Percentiles rank a stretch among this genome's conserved stretches.
Evolutionary conservation across 1,140 invertebrate species (phyloP).

Genomic region (Theocolax elegans): DNA sequence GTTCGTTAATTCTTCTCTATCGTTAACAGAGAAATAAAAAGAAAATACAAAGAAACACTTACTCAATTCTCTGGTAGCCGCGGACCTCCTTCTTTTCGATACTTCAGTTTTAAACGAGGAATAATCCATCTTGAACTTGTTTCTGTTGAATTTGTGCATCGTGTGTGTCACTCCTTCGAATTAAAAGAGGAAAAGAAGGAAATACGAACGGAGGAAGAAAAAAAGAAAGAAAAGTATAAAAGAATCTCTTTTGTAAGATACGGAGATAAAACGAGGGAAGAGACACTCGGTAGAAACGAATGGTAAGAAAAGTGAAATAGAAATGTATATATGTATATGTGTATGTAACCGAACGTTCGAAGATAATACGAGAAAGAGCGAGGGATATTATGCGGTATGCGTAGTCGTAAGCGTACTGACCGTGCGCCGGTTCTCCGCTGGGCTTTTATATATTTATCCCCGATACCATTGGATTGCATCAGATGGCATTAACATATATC

Average conservation of each 20-base stretch:
- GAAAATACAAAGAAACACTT: conserved; percentile 43
- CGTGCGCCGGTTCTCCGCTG: conserved; percentile 42
- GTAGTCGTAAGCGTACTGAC: conserved; percentile 52
- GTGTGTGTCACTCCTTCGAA: background rate
- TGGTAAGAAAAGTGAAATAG: too few relatives aligned
- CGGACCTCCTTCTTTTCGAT: conserved; percentile 56
- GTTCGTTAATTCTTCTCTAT: too few relatives aligned
- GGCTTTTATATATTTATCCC: conserved; percentile 62
- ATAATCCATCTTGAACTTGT: conserved; percentile 58
- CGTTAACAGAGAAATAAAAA: background rate
- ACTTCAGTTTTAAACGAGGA: conserved; percentile 58
- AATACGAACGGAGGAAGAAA: too few relatives aligned
- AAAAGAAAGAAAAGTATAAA: too few relatives aligned
- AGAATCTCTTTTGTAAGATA: too few relatives aligned
- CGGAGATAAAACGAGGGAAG: too few relatives aligned
- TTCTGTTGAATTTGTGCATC: conserved; percentile 32
- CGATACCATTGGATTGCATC: conserved; percentile 61
- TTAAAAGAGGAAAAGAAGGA: background rate
- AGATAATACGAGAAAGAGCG: background rate
- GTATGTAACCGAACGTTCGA: too few relatives aligned
- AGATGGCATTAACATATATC: conserved; percentile 57
- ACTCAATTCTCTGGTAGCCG: conserved; percentile 63
- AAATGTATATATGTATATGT: too few relatives aligned
- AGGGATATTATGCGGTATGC: background rate
- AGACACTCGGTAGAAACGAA: too few relatives aligned